phyloP scores from a whole-genome alignment of 2,797 vertebrate species.

The Gymnoscopelus braueri region DNA sequence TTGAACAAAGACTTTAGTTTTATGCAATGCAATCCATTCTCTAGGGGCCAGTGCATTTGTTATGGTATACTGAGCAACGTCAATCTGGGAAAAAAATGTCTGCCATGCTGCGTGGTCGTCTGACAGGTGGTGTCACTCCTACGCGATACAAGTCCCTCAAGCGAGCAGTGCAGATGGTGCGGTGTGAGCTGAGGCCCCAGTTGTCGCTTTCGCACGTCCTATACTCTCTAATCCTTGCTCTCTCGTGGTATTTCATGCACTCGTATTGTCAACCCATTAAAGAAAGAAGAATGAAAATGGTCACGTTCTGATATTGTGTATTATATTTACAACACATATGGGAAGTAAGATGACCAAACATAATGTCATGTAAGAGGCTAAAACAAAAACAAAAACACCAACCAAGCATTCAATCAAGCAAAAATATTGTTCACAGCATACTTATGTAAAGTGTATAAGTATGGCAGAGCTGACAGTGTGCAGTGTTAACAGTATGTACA shows the following conservation, averaged over 20 bases:
- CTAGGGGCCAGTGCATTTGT: conserved; percentile 20
- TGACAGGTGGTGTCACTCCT: conserved; percentile 75
- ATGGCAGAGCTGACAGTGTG: conserved; percentile 45
- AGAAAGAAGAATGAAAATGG: conserved; percentile 53
- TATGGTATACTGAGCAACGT: conserved; percentile 26
- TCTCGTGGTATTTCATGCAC: not conserved
- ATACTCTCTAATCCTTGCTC: conserved; percentile 3
- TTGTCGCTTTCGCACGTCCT: conserved; percentile 30
- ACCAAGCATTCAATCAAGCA: conserved; percentile 63
- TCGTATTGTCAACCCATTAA: not conserved
- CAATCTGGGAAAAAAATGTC: conserved; percentile 23
- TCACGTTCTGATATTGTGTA: conserved; percentile 55
- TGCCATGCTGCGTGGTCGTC: conserved; percentile 47
- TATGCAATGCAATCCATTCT: not conserved
- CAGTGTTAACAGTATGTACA: conserved; percentile 64
- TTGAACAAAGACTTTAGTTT: not conserved
- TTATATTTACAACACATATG: conserved; percentile 79
- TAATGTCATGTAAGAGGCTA: conserved; percentile 57
- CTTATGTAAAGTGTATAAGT: conserved; percentile 53
- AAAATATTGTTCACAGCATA: conserved; percentile 67
- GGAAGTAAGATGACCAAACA: conserved; percentile 61
- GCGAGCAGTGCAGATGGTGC: conserved; percentile 64
- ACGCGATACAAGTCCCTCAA: conserved; percentile 50
- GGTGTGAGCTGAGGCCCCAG: conserved; percentile 35
- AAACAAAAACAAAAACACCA: conserved; percentile 66